Evolutionary conservation across 2,888 invertebrate species (phyloP).

Genomic region (Cataglyphis cursor): DNA sequence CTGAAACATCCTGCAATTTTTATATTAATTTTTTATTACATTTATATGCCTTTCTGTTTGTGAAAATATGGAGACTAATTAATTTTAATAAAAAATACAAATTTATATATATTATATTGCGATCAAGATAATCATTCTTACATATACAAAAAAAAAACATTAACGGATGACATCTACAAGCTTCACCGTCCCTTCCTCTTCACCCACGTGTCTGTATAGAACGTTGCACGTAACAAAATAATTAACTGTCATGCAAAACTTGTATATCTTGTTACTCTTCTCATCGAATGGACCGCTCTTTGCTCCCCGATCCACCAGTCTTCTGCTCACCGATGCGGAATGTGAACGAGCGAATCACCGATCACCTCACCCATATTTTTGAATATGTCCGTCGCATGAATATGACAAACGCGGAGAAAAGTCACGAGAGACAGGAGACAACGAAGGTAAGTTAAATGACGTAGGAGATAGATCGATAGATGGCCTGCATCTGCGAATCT

Average conservation of each 20-base stretch:
- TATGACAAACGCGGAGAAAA: conserved; percentile 23
- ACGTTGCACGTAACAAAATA: conserved; percentile 35
- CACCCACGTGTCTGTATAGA: conserved; percentile 18
- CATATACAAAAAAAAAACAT: conserved; percentile 11
- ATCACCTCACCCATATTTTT: background rate
- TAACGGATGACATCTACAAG: conserved; percentile 38
- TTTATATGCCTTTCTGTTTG: background rate
- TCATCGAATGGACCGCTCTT: conserved; percentile 42
- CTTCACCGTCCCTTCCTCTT: conserved; percentile 2
- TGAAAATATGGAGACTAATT: background rate
- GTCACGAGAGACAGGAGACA: conserved; percentile 6
- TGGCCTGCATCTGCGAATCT: background rate
- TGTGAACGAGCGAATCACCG: conserved; percentile 14
- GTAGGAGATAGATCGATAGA: conserved; percentile 21
- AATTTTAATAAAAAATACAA: background rate
- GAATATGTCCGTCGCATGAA: background rate
- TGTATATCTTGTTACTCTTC: conserved; percentile 43
- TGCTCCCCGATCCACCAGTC: conserved; percentile 30
- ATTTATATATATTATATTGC: background rate
- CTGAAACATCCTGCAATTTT: background rate
- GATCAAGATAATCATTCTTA: background rate
- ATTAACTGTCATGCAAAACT: conserved; percentile 50
- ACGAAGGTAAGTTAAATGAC: conserved; percentile 13
- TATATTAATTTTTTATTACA: background rate
- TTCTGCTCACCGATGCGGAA: conserved; percentile 24